These are phyloP conservation scores for Wiebesia pumilae DNA, from an alignment of 1,140 invertebrate species.

Conservation along the genomic window DNA sequence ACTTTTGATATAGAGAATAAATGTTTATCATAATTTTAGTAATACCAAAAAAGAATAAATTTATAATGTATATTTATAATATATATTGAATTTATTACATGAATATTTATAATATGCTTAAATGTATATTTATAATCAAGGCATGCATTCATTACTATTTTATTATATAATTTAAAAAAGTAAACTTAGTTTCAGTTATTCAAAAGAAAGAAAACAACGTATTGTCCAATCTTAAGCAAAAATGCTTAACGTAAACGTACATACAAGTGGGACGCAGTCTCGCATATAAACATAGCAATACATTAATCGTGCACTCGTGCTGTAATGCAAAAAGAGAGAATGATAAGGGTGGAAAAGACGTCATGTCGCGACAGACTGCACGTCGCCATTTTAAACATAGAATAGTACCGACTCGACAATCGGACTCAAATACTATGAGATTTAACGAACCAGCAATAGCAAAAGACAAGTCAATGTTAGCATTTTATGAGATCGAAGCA, in stretches of 20 bases:
- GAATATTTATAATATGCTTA: neutral
- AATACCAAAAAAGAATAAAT: too few relatives aligned
- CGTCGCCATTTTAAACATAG: slow-evolving; percentile 46
- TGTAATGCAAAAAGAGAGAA: neutral
- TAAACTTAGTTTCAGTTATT: neutral
- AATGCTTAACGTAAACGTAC: neutral
- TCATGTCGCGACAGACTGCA: slow-evolving; percentile 44
- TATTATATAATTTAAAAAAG: neutral
- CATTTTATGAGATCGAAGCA: neutral
- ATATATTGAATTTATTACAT: too few relatives aligned
- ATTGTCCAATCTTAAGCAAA: neutral
- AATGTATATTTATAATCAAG: neutral
- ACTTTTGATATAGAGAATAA: too few relatives aligned
- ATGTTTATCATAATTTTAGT: too few relatives aligned
- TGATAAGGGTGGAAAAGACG: neutral
- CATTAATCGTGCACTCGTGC: neutral
- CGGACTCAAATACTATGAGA: neutral
- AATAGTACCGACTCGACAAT: slow-evolving; percentile 12
- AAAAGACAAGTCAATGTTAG: neutral
- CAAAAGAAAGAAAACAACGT: neutral
- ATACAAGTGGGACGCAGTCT: neutral
- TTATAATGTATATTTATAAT: too few relatives aligned
- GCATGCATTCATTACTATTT: neutral
- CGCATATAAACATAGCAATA: neutral
- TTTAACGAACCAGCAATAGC: neutral